Base-by-base conservation (phyloP, 2,888 invertebrate species). In the Agrotis ipsilon region DNA sequence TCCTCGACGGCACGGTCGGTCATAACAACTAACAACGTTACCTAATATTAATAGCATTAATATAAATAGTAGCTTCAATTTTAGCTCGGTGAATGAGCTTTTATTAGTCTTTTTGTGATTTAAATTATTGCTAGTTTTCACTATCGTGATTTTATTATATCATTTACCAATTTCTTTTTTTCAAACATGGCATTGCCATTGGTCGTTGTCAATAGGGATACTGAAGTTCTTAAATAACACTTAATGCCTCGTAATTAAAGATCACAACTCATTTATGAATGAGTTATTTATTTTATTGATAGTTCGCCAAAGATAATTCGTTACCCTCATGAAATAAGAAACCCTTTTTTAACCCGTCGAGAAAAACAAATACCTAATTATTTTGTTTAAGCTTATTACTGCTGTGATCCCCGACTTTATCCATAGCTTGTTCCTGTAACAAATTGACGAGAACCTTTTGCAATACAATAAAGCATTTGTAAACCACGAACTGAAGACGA, bases 401-500 rank as follows among this genome's bases (percentile, higher is more conserved):
- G 13, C 69, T 62, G 32, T 59, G 59, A 62, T 49, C 43, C 58
- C 7, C 21, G 18, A 16, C 27, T 62, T 52, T 27, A 57, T 52
- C 6, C 14, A 24, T 46, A 39, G 19, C 46, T 74, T 68, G 46
- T 61, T 61, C 3, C n/a, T 18, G 45, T 5, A 52, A 51, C 13
- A 39, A 66, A 45, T 58, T 51, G 45, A 63, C 19, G 60, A 51
- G 72, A 78, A 59, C 46, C 58, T 48, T 65, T 51, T 51, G 43
- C 45, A 67, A 67, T 27, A 80, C 67, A 77, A 62, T 80, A 54
- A 46, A 61, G 19, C 63, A 63, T 72, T 74, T 76, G 62, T 72
- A 52, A 75, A 71, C 66, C 68, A 76, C 49, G 62, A 76, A 54
- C 72, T 78, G 61, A 82, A 85, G 85, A 84, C 73, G 82, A 78